These are phyloP conservation scores for Lathamus discolor DNA, from an alignment of 2,113 vertebrate species.

Conservation along the genomic window DNA sequence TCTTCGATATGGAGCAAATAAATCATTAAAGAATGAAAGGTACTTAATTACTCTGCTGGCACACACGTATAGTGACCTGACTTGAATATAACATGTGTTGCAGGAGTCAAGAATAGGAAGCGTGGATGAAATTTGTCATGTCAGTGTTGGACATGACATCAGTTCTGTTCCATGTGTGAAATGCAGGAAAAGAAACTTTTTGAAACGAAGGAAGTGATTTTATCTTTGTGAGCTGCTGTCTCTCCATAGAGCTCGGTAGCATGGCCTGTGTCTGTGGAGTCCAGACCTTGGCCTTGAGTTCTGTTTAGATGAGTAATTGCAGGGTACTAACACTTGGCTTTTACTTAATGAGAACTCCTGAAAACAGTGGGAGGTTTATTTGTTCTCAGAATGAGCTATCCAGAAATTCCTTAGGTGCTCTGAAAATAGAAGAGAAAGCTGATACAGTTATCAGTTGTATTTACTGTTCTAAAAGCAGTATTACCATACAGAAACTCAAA, in stretches of 20 bases:
- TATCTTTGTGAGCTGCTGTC: neutral
- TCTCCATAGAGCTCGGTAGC: fast-evolving
- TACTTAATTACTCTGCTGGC: neutral
- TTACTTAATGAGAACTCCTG: neutral
- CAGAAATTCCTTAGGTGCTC: neutral
- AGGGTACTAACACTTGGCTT: neutral
- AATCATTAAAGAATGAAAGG: neutral
- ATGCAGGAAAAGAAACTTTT: neutral
- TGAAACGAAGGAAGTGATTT: neutral
- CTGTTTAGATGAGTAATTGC: neutral
- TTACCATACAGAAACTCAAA: neutral
- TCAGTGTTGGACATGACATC: fast-evolving
- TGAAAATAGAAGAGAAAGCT: neutral
- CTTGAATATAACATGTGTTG: fast-evolving
- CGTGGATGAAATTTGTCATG: neutral
- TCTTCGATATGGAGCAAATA: neutral
- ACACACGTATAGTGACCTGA: neutral
- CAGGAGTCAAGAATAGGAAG: neutral
- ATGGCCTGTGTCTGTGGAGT: neutral
- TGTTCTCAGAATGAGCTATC: neutral
- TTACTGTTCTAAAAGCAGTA: neutral
- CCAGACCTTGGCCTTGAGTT: neutral
- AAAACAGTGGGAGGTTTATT: neutral
- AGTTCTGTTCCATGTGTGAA: neutral
- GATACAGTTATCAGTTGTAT: neutral